A percentile compares a stretch with the other conserved stretches of the same genome.
These are phyloP conservation scores for Larimichthys crocea DNA, from an alignment of 2,113 vertebrate species.

Conservation along the genomic window DNA sequence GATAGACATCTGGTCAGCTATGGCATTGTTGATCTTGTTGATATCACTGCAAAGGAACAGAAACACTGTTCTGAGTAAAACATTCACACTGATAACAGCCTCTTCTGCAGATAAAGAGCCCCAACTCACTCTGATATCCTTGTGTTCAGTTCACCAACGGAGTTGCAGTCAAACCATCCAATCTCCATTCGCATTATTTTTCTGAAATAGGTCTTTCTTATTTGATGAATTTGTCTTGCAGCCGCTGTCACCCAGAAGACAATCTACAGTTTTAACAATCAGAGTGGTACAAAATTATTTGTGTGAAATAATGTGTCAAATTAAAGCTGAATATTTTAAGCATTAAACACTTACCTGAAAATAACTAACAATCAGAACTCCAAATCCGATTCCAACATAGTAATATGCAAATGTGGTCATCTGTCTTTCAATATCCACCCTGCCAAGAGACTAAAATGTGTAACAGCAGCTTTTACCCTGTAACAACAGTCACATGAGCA, in stretches of 20 bases:
- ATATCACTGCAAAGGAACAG: slow-evolving; percentile 76
- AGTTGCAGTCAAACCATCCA: slow-evolving; percentile 86
- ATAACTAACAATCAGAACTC: slow-evolving; percentile 80
- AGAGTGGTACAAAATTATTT: background rate
- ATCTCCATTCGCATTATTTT: slow-evolving; percentile 87
- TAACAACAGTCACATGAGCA: background rate
- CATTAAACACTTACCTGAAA: slow-evolving; percentile 78
- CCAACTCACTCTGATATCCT: slow-evolving; percentile 84
- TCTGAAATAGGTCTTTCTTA: slow-evolving; percentile 81
- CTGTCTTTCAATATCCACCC: slow-evolving; percentile 81
- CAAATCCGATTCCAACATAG: slow-evolving; percentile 82
- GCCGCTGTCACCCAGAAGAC: slow-evolving; percentile 81
- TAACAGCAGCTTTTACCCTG: background rate
- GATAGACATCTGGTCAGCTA: slow-evolving; percentile 84
- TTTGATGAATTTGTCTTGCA: slow-evolving; percentile 79
- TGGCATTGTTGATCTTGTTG: slow-evolving; percentile 85
- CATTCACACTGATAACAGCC: slow-evolving; percentile 1
- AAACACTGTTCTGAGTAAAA: background rate
- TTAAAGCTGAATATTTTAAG: background rate
- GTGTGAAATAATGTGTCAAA: background rate
- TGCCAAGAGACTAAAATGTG: slow-evolving; percentile 57
- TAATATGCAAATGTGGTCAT: slow-evolving; percentile 86
- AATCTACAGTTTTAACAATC: slow-evolving; percentile 66
- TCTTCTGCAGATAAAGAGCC: background rate
- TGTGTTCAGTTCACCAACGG: slow-evolving; percentile 85